These are phyloP conservation scores for Pterois miles DNA, from an alignment of 2,797 vertebrate genomes.

Conservation along the genomic window DNA sequence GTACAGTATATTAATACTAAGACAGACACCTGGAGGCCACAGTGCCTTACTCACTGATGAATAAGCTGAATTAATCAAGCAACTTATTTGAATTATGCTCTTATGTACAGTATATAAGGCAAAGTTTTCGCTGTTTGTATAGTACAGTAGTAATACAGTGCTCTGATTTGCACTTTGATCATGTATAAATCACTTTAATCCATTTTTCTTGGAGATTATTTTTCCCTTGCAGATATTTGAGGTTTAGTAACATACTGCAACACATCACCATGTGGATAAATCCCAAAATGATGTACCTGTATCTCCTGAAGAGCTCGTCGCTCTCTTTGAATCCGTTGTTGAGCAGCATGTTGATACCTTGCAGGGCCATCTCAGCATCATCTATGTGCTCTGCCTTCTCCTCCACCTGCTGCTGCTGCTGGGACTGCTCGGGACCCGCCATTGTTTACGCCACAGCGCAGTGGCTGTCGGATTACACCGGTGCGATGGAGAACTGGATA, in stretches of 20 bases:
- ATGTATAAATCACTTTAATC: background rate
- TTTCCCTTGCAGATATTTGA: background rate
- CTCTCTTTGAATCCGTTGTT: slow-evolving; percentile 98
- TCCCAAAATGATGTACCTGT: slow-evolving; percentile 83
- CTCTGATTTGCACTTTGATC: background rate
- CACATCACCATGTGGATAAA: background rate
- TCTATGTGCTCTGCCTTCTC: slow-evolving; percentile 85
- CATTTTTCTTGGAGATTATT: no score
- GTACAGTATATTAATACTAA: background rate
- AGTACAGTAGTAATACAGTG: background rate
- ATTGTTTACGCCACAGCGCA: slow-evolving; percentile 61
- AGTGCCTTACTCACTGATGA: background rate
- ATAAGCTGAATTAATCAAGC: background rate
- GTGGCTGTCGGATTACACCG: slow-evolving; percentile 23
- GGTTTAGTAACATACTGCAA: background rate
- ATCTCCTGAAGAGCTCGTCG: slow-evolving; percentile 96
- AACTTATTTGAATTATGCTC: background rate
- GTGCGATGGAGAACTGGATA: slow-evolving; percentile 18
- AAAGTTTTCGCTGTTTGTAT: background rate
- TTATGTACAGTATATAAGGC: background rate
- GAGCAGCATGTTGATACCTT: slow-evolving; percentile 97
- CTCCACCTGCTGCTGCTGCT: slow-evolving; percentile 74
- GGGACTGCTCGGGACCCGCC: slow-evolving; percentile 81
- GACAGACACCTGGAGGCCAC: background rate
- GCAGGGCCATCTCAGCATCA: slow-evolving; percentile 95